Conservation (phyloP, 2,797 vertebrate species). For the Coregonus ussuriensis region DNA sequence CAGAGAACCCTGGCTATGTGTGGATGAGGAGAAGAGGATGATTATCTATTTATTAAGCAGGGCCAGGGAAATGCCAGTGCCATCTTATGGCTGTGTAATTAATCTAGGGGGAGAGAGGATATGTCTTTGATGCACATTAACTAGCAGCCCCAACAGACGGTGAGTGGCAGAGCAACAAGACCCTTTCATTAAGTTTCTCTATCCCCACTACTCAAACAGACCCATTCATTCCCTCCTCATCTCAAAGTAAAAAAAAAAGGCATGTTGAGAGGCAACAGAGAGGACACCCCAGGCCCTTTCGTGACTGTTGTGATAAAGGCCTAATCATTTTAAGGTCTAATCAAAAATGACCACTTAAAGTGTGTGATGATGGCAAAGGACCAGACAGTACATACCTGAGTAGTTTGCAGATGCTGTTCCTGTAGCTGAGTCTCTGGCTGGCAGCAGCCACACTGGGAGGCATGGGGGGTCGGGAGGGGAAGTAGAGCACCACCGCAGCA, state of each 20-base stretch:
- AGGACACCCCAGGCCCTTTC: background rate
- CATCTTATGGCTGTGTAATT: constrained; percentile 59
- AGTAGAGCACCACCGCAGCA: constrained; percentile 84
- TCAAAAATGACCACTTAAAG: background rate
- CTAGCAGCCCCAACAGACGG: constrained; percentile 62
- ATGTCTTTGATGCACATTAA: constrained; percentile 61
- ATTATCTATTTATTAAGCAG: no score
- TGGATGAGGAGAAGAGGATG: no score
- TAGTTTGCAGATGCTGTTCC: constrained; percentile 91
- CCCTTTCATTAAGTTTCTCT: constrained; percentile 63
- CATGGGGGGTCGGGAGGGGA: constrained; percentile 90
- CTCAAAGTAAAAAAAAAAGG: background rate
- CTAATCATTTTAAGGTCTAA: background rate
- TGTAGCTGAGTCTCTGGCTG: constrained; percentile 92
- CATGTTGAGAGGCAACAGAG: background rate
- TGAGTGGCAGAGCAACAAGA: constrained; percentile 54
- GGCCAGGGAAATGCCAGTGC: constrained; percentile 10
- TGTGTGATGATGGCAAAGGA: background rate
- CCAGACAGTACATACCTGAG: constrained; percentile 78
- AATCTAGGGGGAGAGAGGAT: constrained; percentile 55
- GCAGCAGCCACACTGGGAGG: constrained; percentile 96
- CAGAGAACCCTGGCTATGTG: no score
- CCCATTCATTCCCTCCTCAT: background rate
- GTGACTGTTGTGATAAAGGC: background rate
- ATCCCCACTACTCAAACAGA: constrained; percentile 19